Percentiles rank a stretch among this genome's conserved stretches.
phyloP scores from a whole-genome alignment of 1,140 invertebrate genomes.

The Mizuhopecten yessoensis region DNA sequence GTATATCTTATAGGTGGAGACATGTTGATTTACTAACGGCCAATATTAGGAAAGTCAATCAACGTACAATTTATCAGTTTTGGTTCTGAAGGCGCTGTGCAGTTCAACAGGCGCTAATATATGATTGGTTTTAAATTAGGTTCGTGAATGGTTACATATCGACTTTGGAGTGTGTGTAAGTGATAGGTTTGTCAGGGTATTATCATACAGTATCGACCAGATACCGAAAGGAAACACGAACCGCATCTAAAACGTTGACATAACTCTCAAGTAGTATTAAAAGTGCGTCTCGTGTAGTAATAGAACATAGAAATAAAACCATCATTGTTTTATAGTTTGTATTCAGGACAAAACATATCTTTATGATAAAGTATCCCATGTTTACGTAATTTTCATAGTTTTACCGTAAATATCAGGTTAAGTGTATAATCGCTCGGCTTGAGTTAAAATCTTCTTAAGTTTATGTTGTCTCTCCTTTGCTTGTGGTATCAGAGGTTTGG shows the following conservation, averaged over 20 bases:
- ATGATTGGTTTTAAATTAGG: constrained; percentile 29
- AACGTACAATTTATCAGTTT: neutral
- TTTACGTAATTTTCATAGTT: no score
- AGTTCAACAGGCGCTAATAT: neutral
- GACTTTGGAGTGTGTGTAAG: neutral
- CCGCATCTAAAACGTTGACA: neutral
- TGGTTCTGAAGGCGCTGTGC: neutral
- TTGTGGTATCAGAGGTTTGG: no score
- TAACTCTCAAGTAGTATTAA: neutral
- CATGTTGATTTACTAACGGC: neutral
- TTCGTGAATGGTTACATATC: neutral
- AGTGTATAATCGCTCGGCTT: no score
- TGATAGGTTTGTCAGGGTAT: constrained; percentile 9
- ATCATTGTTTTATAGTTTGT: no score
- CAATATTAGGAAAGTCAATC: neutral
- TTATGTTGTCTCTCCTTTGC: no score
- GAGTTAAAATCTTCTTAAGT: no score
- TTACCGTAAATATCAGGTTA: no score
- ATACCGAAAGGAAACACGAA: constrained; percentile 20
- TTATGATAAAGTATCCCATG: no score
- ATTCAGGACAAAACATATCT: no score
- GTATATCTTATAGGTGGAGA: neutral
- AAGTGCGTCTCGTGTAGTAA: neutral
- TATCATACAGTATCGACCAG: neutral
- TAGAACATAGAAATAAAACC: no score